Evolutionary conservation across 92 coral and sea anemone species (phyloP).

Genomic region (Palythoa heliodiscus): DNA sequence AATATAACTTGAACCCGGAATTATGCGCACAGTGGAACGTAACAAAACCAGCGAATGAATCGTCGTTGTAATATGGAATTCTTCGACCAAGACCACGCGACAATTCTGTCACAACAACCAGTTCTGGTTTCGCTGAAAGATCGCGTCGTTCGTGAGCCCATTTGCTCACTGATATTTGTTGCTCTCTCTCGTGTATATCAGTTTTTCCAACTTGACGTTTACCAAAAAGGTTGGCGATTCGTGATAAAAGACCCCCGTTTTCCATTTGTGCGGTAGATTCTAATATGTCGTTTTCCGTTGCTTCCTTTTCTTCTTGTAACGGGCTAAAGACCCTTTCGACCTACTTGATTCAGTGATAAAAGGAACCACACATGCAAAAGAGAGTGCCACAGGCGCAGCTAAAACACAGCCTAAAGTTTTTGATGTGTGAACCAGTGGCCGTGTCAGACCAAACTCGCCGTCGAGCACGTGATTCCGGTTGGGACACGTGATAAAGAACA

Average conservation of each 20-base stretch:
- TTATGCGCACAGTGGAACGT: neutral
- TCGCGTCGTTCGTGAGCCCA: neutral
- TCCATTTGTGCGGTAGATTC: neutral
- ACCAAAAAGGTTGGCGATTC: neutral
- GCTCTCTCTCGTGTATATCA: neutral
- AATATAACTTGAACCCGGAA: neutral
- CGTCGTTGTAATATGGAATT: slow-evolving; percentile 9
- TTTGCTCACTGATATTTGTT: neutral
- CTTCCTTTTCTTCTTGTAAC: neutral
- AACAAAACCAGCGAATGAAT: neutral
- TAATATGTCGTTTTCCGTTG: neutral
- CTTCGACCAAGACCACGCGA: slow-evolving; percentile 11
- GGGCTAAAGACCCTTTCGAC: too few relatives aligned
- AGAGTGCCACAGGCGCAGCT: too few relatives aligned
- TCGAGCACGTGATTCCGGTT: too few relatives aligned
- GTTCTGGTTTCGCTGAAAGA: neutral
- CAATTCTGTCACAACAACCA: neutral
- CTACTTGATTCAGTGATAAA: too few relatives aligned
- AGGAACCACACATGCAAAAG: too few relatives aligned
- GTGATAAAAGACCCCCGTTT: neutral
- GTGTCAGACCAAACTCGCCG: too few relatives aligned
- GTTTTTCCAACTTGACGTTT: neutral
- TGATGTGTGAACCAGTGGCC: too few relatives aligned
- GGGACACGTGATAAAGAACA: too few relatives aligned
- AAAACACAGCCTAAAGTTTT: too few relatives aligned